Evolutionary conservation across 2,797 vertebrate species (phyloP), one percentile per base, ranked within the genome.

Genomic region (Acanthurus lineatus): DNA sequence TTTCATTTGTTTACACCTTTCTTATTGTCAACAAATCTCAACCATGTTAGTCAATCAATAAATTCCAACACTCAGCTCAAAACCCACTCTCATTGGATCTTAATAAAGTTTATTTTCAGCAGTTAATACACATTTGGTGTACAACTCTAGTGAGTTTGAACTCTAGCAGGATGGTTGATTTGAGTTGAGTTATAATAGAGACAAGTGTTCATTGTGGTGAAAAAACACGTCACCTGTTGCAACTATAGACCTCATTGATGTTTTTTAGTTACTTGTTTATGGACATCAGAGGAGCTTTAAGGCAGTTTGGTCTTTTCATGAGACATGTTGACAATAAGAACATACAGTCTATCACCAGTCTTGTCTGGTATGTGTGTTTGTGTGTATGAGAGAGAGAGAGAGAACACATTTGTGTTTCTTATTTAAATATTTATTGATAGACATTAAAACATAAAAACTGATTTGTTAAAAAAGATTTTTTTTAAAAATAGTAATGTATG

Each of bases 361-460:
- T 22, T 56, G 4, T 48, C 40, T 28, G 8, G 28, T 60, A 4
- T 76, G 11, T 79, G 19, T 40, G 10, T 42, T 56, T 40, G 45
- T 59, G 25, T 7, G 6, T 12, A 42, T 40, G 4, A 4, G 25
- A 3, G 15, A n/a, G 5, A 35, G 8, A 52, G 10, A 48, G n/a
- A 54, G 1, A 0, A 10, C 1, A 28, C 2, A 40, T 42, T 19
- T 42, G 17, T 2, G 3, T 11, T 14, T 51, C 0, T 48, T 38
- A 44, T 45, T 68, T 0, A 73, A 38, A 32, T 11, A 49, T 84
- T 88, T 92, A 90, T 88, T 88, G 4, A 70, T 0, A 76, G 0
- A 78, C 22, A 53, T 10, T 59, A 15, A 78, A 56, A 76, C 7
- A 53, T 58, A 52, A 74, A 79, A 76, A 19, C 4, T 42, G 14